These are phyloP conservation scores for Nibea coibor DNA, from an alignment of 2,113 vertebrate genomes.

Conservation along the genomic window DNA sequence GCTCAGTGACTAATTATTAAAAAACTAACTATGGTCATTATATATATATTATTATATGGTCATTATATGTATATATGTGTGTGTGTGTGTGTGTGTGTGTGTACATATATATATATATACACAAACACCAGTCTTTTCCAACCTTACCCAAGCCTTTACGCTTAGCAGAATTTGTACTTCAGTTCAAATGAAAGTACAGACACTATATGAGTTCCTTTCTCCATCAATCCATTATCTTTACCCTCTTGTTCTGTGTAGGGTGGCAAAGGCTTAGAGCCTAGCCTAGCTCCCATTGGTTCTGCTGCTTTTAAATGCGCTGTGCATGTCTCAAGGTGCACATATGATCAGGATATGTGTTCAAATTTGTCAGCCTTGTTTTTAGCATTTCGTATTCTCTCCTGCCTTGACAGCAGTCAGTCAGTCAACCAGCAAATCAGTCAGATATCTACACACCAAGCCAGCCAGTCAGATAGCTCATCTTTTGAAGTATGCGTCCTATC, in stretches of 20 bases:
- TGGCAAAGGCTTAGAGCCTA: not conserved
- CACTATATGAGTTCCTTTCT: not conserved
- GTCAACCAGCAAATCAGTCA: constrained; percentile 24
- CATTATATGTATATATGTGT: too few species aligned
- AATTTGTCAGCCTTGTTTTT: constrained; percentile 13
- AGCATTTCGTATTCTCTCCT: constrained; percentile 4
- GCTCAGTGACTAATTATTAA: too few species aligned
- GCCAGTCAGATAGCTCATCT: constrained; percentile 17
- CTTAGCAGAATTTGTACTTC: not conserved
- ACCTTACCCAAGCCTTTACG: not conserved
- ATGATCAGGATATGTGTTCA: constrained; percentile 30
- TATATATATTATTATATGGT: too few species aligned
- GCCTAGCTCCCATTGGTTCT: not conserved
- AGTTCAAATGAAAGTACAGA: not conserved
- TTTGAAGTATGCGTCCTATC: constrained; percentile 61
- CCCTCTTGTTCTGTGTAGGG: not conserved
- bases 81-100: too few species aligned
- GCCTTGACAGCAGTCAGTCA: constrained; percentile 28
- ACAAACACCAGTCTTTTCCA: not conserved
- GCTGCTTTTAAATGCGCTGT: constrained; percentile 27
- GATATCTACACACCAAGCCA: constrained; percentile 15
- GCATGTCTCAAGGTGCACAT: constrained; percentile 26
- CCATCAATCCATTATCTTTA: not conserved
- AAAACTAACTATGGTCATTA: too few species aligned
- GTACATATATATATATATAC: too few species aligned